Conservation (phyloP, 2,113 vertebrate genomes). For the Sceloporus tristichus region DNA sequence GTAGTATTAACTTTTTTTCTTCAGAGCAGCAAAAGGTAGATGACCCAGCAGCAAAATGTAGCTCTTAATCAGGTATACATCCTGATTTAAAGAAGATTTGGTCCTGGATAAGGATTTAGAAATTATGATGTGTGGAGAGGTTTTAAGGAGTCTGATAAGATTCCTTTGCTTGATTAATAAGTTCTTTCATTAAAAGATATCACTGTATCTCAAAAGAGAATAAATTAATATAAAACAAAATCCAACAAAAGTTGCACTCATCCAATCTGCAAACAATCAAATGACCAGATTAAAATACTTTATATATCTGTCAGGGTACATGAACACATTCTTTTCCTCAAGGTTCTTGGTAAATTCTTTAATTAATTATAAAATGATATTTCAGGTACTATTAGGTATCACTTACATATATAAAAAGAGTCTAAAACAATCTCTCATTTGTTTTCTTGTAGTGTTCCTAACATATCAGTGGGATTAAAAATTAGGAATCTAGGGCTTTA, state of each 20-base stretch:
- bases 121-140: background rate
- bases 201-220: too few species aligned
- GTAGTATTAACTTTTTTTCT: background rate
- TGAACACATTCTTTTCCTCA: background rate
- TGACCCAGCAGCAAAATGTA: background rate
- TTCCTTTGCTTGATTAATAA: background rate
- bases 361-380: background rate
- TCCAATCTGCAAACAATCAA: background rate
- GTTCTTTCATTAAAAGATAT: background rate
- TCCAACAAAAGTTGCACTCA: background rate
- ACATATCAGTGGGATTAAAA: slow-evolving; percentile 43
- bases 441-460: slow-evolving; percentile 2
- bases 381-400: background rate
- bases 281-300: background rate
- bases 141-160: background rate
- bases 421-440: background rate
- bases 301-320: background rate
- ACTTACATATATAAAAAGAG: background rate
- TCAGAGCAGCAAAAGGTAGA: background rate
- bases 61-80: background rate
- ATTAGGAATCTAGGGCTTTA: slow-evolving; percentile 9
- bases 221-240: background rate
- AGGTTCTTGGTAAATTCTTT: background rate
- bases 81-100: background rate
- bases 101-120: background rate